Evolutionary conservation across 2,797 vertebrate genomes (phyloP), one percentile per base, ranked within the genome.

Genomic region (Rhinoraja longicauda): DNA sequence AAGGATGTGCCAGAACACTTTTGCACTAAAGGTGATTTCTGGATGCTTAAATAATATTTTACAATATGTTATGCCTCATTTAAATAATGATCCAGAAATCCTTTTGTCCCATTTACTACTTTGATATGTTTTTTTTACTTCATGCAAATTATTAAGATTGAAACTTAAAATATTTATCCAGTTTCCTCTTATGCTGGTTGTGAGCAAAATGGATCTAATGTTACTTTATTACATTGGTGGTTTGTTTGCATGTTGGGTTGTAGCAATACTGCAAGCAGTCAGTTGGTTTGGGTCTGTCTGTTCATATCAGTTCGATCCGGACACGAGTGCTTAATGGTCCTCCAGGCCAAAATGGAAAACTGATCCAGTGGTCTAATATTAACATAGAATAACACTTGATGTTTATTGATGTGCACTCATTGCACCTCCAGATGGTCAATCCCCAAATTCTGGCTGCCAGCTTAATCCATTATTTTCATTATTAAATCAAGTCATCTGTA

Each of bases 291-390:
- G 39, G 94, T 96, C 96, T 96, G 96, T 96, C 94, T 95, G 94
- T 94, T 96, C 96, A 94, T 96, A 96, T 97, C 96, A 96, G 96
- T 96, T 95, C 96, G 96, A 97, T 96, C 96, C 95, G 96, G 96
- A 96, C 96, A 96, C 96, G 95, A 96, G 94, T 95, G 96, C 95
- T 97, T 98, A 98, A 98, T 98, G 97, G 98, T 98, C 97, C 97
- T 97, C 96, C 94, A 97, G 97, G 97, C 97, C 97, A 97, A 97
- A 97, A 96, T 96, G 96, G 96, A 97, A 96, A 97, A 96, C 97
- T 97, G 97, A 96, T 98, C 97, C 97, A 98, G 98, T 97, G 98
- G 97, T 96, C 96, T 96, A 97, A 96, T 97, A 98, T 99, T 98
- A 99, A 97, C 97, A 96, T 96, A 96, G 96, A 96, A 96, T 96